Conservation (phyloP, 2,797 vertebrate genomes). For the Centroberyx gerrardi region DNA sequence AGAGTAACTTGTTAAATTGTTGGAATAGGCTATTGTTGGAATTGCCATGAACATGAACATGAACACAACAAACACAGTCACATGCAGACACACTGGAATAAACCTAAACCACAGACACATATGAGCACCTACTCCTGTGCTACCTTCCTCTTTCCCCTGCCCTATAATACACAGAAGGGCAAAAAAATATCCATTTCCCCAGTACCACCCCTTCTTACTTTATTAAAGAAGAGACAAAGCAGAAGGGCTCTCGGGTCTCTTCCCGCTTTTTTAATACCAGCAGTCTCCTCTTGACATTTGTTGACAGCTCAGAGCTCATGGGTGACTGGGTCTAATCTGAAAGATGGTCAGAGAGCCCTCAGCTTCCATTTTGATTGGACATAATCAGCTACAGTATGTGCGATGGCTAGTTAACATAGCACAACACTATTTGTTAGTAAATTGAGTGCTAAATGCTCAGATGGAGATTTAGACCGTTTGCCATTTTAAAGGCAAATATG, state of each 20-base stretch:
- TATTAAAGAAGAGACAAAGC: constrained; percentile 15
- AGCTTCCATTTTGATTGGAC: constrained; percentile 17
- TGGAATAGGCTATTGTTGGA: no score
- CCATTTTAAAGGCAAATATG: constrained; percentile 25
- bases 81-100: neutral
- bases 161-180: neutral
- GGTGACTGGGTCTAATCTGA: constrained; percentile 2
- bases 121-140: no score
- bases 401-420: constrained; percentile 8
- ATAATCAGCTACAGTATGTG: constrained; percentile 13
- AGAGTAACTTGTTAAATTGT: no score
- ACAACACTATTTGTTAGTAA: constrained; percentile 13
- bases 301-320: constrained; percentile 21
- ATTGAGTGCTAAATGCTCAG: constrained; percentile 14
- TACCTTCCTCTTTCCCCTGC: neutral
- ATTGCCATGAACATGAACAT: no score
- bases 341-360: neutral
- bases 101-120: neutral
- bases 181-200: neutral
- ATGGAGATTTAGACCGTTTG: constrained; percentile 11
- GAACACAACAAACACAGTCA: no score
- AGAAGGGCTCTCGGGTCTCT: neutral
- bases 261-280: constrained; percentile 25
- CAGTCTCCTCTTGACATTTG: constrained; percentile 27
- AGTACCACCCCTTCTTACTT: constrained; percentile 10